phyloP scores from a whole-genome alignment of 2,113 vertebrate species.

The Ptyas mucosa region DNA sequence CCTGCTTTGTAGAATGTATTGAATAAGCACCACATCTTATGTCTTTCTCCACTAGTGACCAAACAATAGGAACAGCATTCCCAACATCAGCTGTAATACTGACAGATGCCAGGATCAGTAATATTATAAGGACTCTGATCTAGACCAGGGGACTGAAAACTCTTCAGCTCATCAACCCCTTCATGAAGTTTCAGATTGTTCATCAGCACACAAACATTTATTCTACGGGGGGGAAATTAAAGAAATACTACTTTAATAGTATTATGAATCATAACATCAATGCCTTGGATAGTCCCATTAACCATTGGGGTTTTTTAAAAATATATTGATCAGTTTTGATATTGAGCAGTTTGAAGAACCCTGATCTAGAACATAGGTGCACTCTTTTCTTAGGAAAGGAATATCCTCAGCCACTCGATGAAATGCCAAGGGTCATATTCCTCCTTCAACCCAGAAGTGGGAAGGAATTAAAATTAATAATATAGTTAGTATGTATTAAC shows the following conservation, averaged over 20 bases:
- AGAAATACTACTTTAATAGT: no score
- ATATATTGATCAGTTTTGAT: not conserved
- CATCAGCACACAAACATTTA: not conserved
- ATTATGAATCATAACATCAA: no score
- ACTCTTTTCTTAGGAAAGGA: not conserved
- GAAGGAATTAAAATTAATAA: not conserved
- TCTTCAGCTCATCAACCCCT: not conserved
- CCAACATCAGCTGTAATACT: not conserved
- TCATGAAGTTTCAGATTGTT: not conserved
- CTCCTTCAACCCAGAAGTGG: not conserved
- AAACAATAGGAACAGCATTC: constrained; percentile 8
- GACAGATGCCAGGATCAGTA: constrained; percentile 27
- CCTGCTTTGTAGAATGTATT: not conserved
- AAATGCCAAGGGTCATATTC: not conserved
- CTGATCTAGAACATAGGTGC: not conserved
- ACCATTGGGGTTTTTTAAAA: not conserved
- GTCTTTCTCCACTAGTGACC: not conserved
- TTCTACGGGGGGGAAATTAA: no score
- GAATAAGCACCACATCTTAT: not conserved
- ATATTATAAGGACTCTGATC: not conserved
- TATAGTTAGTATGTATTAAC: not conserved
- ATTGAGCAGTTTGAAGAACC: not conserved
- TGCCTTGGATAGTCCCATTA: not conserved
- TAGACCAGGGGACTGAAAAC: not conserved
- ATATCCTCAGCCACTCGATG: not conserved